Base-by-base conservation (phyloP, 2,797 vertebrate species). In the Esox lucius region DNA sequence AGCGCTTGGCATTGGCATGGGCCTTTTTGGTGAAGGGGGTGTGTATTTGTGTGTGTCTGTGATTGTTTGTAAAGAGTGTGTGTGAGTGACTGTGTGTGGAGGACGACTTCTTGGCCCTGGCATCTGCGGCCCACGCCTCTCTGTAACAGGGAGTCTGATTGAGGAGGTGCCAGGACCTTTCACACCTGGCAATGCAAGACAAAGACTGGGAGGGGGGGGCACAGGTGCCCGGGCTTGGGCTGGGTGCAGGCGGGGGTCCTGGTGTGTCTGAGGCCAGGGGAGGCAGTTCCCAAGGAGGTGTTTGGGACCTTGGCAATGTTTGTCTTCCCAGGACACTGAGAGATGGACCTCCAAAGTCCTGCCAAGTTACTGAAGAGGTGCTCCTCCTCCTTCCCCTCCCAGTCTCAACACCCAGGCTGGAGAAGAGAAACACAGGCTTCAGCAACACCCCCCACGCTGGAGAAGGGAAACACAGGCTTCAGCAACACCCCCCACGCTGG, bases 291-390 rank as follows among this genome's bases (percentile, higher is more conserved):
- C 39, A 59, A 87, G 78, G 83, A 92, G 90, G 84, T 87, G 85
- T 89, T 91, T 93, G 93, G 90, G 93, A 94, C 88, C 75, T 75
- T 70, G 72, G 80, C 82, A 81, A 77, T 92, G 93, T 94, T 93
- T 93, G 92, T 84, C 87, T 94, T 94, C 94, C 94, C 93, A 93
- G 91, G 91, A 87, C 90, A 81, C 84, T 77, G 86, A 89, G 86
- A 87, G 76, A 76, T 78, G 51, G 69, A 79, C 76, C 78, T 72
- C 19, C 35, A 31, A 65, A 51, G 31, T 42, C 33, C 70, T 65
- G 76, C 48, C 26, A 46, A 67, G 68, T 70, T 42, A 19, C 48
- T 77, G 72, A 76, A 65, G 22, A 56, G 19, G 71, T 24, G 2
- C 71, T 26, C 61, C 24, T 72, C 74, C 51, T 69, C 33, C 59